phyloP scores from a whole-genome alignment of 2,113 vertebrate genomes.

The Psittacus erithacus region DNA sequence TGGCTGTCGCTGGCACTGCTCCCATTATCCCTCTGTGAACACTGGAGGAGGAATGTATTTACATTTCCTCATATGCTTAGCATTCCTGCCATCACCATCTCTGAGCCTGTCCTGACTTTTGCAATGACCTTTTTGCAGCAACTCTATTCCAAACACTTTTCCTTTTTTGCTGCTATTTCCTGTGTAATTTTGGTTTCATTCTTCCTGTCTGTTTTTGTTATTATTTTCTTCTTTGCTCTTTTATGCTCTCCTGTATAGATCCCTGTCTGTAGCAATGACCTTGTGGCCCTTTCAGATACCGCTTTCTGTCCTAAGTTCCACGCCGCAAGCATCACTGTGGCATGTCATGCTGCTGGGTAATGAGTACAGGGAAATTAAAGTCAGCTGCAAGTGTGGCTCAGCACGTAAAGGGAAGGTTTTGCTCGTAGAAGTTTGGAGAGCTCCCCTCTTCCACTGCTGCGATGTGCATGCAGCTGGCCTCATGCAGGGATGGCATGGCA shows the following conservation, averaged over 20 bases:
- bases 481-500: background rate
- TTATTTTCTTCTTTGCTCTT: background rate
- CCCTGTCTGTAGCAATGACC: background rate
- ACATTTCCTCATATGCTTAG: background rate
- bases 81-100: background rate
- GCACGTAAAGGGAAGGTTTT: background rate
- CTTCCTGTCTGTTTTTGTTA: background rate
- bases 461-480: background rate
- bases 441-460: background rate
- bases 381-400: background rate
- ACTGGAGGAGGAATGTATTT: background rate
- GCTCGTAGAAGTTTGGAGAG: background rate
- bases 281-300: rapidly evolving
- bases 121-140: background rate
- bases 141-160: background rate
- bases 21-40: slow-evolving; percentile 7
- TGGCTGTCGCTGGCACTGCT: background rate
- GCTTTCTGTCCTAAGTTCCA: background rate
- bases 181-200: background rate
- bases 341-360: background rate
- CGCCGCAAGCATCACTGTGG: too few relatives aligned
- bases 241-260: background rate
- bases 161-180: background rate
- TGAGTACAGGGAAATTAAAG: background rate
- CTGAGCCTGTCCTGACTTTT: background rate